A percentile compares a stretch with the other conserved stretches of the same genome.
phyloP scores from a whole-genome alignment of 2,113 vertebrate species.

The Natator depressus region DNA sequence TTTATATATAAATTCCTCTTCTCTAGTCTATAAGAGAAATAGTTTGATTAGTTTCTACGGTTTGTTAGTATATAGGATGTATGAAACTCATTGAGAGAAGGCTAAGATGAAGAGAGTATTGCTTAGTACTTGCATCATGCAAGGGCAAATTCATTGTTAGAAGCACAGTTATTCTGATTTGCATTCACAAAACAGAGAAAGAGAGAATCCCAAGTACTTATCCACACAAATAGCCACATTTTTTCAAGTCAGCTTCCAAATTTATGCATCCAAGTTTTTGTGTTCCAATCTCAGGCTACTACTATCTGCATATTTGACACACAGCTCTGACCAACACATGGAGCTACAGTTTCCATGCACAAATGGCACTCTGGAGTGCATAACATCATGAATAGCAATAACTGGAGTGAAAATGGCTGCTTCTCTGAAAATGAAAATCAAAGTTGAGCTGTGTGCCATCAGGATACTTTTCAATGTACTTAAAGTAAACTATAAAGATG shows the following conservation, averaged over 20 bases:
- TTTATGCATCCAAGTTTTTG: not conserved
- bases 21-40: not conserved
- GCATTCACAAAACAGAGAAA: not conserved
- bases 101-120: not conserved
- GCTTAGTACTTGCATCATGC: not conserved
- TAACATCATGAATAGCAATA: not conserved
- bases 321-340: not conserved
- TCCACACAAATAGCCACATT: not conserved
- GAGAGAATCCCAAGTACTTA: not conserved
- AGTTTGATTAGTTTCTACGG: not conserved
- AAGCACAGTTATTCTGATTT: not conserved
- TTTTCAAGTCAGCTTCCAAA: not conserved
- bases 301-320: not conserved
- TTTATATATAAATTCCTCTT: not conserved
- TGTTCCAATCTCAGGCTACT: not conserved
- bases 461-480: not conserved
- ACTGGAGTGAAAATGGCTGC: not conserved
- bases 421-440: not conserved
- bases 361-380: not conserved
- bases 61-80: not conserved
- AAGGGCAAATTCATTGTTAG: not conserved
- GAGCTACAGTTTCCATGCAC: not conserved
- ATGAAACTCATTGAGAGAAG: not conserved
- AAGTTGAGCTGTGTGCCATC: not conserved
- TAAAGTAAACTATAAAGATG: not conserved